These are phyloP conservation scores for Ancistrus triradiatus DNA, from an alignment of 2,113 vertebrate species.

Conservation along the genomic window DNA sequence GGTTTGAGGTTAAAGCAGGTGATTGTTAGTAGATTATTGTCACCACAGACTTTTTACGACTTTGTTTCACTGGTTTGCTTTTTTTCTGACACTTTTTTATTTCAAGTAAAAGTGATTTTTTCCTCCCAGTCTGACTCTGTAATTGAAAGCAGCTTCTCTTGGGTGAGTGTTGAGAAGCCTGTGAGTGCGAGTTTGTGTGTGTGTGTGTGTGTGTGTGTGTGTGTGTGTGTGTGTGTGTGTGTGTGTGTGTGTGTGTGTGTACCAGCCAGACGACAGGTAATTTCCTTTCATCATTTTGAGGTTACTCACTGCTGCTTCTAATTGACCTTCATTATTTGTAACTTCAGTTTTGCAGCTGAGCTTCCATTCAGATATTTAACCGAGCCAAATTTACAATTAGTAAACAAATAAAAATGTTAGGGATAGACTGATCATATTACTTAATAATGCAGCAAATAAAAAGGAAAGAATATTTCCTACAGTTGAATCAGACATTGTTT, in stretches of 20 bases:
- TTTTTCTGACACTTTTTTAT: not conserved
- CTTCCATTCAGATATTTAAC: no score
- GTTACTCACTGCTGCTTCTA: conserved; percentile 21
- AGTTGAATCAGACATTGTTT: no score
- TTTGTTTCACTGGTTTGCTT: no score
- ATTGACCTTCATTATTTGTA: no score
- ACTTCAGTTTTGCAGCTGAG: no score
- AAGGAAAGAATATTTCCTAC: no score
- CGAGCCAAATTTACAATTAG: no score
- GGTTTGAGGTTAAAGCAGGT: not conserved
- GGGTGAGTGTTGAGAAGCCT: conserved; percentile 1
- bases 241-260: conserved; percentile 1
- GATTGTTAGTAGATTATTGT: not conserved
- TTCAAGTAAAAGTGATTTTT: no score
- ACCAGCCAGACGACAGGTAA: conserved; percentile 2
- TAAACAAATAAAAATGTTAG: no score
- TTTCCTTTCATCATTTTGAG: conserved; percentile 34
- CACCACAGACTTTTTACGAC: not conserved
- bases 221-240: conserved; percentile 29
- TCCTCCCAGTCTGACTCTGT: not conserved
- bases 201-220: conserved; percentile 33
- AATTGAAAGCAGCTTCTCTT: conserved; percentile 40
- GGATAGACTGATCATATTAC: no score
- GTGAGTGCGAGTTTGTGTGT: not conserved
- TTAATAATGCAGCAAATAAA: no score